Evolutionary conservation across 1,140 invertebrate species (phyloP), one percentile per base, ranked within the genome.

Genomic region (honey bee (Apis mellifera)): DNA sequence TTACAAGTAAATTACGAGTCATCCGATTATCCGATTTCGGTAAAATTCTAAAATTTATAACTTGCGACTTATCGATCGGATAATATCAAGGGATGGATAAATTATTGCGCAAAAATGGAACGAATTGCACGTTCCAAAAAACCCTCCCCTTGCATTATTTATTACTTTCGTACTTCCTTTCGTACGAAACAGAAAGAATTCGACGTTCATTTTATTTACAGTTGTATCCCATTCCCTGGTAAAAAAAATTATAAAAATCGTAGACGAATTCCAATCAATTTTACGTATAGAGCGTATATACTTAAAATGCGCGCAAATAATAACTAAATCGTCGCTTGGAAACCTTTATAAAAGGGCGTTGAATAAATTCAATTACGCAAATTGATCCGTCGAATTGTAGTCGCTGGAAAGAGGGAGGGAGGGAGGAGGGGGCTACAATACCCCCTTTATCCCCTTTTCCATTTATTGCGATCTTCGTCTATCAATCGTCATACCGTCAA

Each of bases 341-440:
- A 32, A 62, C 32, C 55, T n/a, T 13, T 50, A n/a, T n/a, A 17
- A 64, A 60, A 55, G 42, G 42, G 59, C n/a, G 42, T 19, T 2
- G 50, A 26, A 66, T 65, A 26, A 54, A 72, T 62, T 73, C 59
- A 81, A 81, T 74, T n/a, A 66, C 50, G 11, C 23, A 50, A 75
- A 74, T 73, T 65, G 52, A 26, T 55, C 55, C 54, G 32, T 32
- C 21, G 54, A 52, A 79, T 62, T 62, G 77, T 26, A 73, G 68
- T 57, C 64, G 55, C 59, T 65, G 55, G 26, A 32, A 3, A 19
- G 13, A 9, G 9, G 9, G 48, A 9, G n/a, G 62, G 26, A 55
- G 50, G n/a, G 52, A 23, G 11, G 1, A 2, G 32, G 32, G 12
- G 17, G 17, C 17, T 3, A 62, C 26, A 69, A 69, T 78, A 50